Evolutionary conservation across 2,888 invertebrate genomes (phyloP).

Genomic region (Chrysotoxum bicinctum): DNA sequence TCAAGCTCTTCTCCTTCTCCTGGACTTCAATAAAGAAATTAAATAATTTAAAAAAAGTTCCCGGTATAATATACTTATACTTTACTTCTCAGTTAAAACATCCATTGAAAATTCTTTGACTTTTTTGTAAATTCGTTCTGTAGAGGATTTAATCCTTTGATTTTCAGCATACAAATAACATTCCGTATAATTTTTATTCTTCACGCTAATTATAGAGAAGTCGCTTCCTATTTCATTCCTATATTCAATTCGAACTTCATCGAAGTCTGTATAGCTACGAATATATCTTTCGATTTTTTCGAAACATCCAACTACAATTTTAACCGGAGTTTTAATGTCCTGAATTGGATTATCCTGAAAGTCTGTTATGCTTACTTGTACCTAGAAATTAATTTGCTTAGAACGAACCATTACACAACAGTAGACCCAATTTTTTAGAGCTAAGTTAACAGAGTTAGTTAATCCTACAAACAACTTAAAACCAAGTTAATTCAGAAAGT

Average conservation of each 20-base stretch:
- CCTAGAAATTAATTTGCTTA: neutral
- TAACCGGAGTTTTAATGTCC: constrained; percentile 83
- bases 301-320: neutral
- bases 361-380: constrained; percentile 82
- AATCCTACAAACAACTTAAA: no score
- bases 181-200: neutral
- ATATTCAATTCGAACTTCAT: neutral
- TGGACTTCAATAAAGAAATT: constrained; percentile 77
- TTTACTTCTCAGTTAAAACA: constrained; percentile 28
- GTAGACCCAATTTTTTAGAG: no score
- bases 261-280: neutral
- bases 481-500: no score
- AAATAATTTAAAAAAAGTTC: neutral
- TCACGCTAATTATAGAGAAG: neutral
- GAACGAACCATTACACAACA: no score
- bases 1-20: constrained; percentile 87
- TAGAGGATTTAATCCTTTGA: neutral
- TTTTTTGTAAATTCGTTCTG: neutral
- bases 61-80: no score
- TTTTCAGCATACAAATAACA: constrained; percentile 22
- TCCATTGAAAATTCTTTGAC: neutral
- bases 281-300: neutral
- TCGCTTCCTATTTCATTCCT: neutral
- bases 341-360: constrained; percentile 86
- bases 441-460: no score